Base-by-base conservation (phyloP, 2,797 vertebrate species). In the Hippoglossus hippoglossus region DNA sequence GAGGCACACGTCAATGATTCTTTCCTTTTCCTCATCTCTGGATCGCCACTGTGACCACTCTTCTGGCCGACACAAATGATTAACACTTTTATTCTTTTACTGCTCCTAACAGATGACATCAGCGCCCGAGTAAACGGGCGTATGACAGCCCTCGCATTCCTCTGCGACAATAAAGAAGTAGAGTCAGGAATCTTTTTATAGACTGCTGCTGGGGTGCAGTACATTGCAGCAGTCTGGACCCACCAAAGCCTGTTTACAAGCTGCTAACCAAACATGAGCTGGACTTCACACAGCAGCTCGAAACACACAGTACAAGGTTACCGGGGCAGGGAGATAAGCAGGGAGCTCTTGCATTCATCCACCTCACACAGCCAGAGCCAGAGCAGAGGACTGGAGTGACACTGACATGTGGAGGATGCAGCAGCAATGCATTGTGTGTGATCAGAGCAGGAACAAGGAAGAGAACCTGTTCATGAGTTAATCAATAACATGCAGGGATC, bases 261-360 rank as follows among this genome's bases (percentile, higher is more conserved):
- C 52, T 2, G 18, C 58, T 82, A 67, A 81, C 77, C 87, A 92
- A 89, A 91, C 80, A 87, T 62, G 31, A 80, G 64, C 47, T 92
- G 82, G 73, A 91, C 81, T 80, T 86, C 77, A 87, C 53, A 84
- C 77, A 84, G 3, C 21, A 47, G 66, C 67, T 71, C 67, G 28
- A 74, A 73, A 73, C 69, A 83, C 47, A 69, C 71, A 83, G 63
- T 57, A 57, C 80, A 87, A 81, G 74, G 77, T 88, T 87, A 89
- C 67, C 80, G 82, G 46, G 69, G 52, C 73, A 64, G 39, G 25
- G 63, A 84, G 88, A 92, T 91, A 90, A 87, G 82, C 67, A 74
- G 19, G 0, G 22, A 67, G 77, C 81, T 81, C 80, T 80, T 60
- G 52, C 49, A 70, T 63, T 69, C 55, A 80, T 67, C 51, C 41